Base-by-base conservation (phyloP, 2,113 vertebrate species). In the Toxostoma redivivum region DNA sequence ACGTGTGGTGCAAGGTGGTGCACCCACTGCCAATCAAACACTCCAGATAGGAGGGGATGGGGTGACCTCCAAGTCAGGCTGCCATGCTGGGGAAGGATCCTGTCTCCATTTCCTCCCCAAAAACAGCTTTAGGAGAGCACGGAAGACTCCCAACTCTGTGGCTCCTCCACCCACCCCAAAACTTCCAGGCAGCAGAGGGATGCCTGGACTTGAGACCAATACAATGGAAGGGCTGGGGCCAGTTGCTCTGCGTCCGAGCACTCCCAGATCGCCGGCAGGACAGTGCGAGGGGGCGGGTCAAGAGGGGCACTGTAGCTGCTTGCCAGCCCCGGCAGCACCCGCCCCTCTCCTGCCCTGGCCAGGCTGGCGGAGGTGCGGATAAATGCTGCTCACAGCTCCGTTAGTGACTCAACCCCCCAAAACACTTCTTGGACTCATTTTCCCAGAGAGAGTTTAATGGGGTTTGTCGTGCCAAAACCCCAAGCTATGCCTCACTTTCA, bases 371-470 rank as follows among this genome's bases (percentile, higher is more conserved):
- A 71, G 80, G 87, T 66, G 58, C 2, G 33, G 77, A 90, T 91
- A 93, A 96, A 83, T 45, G 81, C 92, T 1, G 22, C 80, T 95
- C 70, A 24, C 73, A 88, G 73, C 91, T 95, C 93, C 6, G 23
- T 80, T 69, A 83, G 94, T 93, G 95, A 94, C 83, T 97, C 95
- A 97, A 91, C 48, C 81, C 92, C 96, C 95, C 60, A 2, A 96
- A 97, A 95, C 11, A n/a, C 86, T 95, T 96, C 95, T 96, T 95
- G 95, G 94, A 95, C 78, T 94, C 74, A 24, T 96, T 97, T 97
- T 97, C 96, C 96, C 97, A 97, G 95, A 83, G 96, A 97, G 96
- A 95, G 94, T 96, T 97, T 97, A 97, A 97, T 97, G 96, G 97
- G 95, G 96, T 95, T 93, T 96, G 95, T 95, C 83, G 44, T 97